These are phyloP conservation scores for Euplagia quadripunctaria DNA, from an alignment of 2,888 invertebrate genomes.

Conservation along the genomic window DNA sequence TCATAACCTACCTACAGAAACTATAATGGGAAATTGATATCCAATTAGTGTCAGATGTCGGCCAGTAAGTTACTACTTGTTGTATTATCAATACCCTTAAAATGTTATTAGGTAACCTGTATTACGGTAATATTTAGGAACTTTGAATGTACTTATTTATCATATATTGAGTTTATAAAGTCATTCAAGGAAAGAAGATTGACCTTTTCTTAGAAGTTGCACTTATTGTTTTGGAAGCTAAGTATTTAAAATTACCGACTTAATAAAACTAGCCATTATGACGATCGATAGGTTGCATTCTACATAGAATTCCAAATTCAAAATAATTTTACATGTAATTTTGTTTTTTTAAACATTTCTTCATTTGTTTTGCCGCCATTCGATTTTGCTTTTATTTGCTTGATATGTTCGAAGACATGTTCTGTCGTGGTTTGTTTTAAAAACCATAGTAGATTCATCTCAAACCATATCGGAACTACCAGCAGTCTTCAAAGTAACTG, in stretches of 20 bases:
- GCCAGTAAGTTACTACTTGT: constrained; percentile 1
- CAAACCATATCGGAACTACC: not conserved
- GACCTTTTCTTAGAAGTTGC: not conserved
- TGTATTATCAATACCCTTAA: not conserved
- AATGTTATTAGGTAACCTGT: not conserved
- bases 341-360: not conserved
- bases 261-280: not conserved
- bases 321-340: too few species aligned
- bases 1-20: constrained; percentile 8
- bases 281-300: not conserved
- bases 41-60: constrained; percentile 28
- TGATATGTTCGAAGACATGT: not conserved
- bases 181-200: not conserved
- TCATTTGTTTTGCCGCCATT: not conserved
- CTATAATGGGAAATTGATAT: constrained; percentile 27
- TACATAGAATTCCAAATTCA: not conserved
- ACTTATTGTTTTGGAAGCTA: too few species aligned
- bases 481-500: too few species aligned
- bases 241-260: not conserved
- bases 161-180: not conserved
- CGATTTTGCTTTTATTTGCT: not conserved
- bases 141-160: too few species aligned
- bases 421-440: not conserved
- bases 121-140: not conserved
- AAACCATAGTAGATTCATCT: not conserved